A percentile compares a stretch with the other conserved stretches of the same genome.
Evolutionary conservation across 2,113 vertebrate genomes (phyloP).

Genomic region (Lamprotornis superbus): DNA sequence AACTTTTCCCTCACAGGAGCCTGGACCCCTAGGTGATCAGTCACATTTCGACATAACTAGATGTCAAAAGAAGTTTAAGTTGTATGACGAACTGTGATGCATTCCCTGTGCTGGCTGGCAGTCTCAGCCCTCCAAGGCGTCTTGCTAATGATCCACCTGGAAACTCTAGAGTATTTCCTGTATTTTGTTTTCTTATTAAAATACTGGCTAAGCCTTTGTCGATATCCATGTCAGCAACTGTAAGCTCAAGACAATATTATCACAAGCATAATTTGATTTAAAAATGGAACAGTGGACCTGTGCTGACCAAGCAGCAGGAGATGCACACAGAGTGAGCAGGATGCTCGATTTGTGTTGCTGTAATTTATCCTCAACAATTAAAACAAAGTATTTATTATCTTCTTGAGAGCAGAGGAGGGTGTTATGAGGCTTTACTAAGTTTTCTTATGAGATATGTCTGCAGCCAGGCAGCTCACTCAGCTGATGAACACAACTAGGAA

Average conservation of each 20-base stretch:
- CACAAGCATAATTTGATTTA: conserved; percentile 91
- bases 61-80: conserved; percentile 86
- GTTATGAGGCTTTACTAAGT: neutral
- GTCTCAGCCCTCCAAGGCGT: conserved; percentile 75
- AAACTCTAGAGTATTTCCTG: conserved; percentile 82
- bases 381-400: conserved; percentile 8
- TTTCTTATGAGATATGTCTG: neutral
- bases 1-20: conserved; percentile 85
- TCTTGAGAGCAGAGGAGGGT: neutral
- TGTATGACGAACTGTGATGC: conserved; percentile 76
- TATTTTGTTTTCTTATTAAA: conserved; percentile 98
- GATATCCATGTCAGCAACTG: conserved; percentile 87
- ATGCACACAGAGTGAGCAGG: neutral
- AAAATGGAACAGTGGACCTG: conserved; percentile 79
- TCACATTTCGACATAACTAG: conserved; percentile 84
- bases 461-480: neutral
- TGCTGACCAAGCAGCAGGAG: conserved; percentile 77
- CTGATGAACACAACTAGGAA: neutral
- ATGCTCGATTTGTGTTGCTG: neutral
- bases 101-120: conserved; percentile 66
- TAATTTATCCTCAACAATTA: conserved; percentile 35
- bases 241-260: conserved; percentile 92
- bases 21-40: conserved; percentile 85
- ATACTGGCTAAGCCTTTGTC: conserved; percentile 91
- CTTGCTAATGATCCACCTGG: conserved; percentile 88